Evolutionary conservation across 2,113 vertebrate genomes (phyloP).

Genomic region (Rhea pennata): DNA sequence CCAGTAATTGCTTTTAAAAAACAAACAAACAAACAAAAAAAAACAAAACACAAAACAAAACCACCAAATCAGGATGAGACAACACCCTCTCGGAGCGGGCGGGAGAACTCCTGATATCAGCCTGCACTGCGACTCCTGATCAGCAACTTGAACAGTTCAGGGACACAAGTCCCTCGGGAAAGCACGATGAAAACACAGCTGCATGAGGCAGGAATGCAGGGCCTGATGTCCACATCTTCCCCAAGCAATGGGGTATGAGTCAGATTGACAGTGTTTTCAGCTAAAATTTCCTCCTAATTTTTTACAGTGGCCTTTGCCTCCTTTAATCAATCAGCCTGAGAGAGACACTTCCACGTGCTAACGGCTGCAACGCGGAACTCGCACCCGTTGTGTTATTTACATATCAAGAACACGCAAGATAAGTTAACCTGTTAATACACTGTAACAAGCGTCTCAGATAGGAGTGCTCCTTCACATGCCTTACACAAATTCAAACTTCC

Average conservation of each 20-base stretch:
- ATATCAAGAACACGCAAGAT: neutral
- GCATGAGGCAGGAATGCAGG: neutral
- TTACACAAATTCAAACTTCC: slow-evolving; percentile 74
- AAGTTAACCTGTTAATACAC: neutral
- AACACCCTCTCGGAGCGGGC: accelerated
- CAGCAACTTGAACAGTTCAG: neutral
- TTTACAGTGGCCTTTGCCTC: slow-evolving; percentile 48
- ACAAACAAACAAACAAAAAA: too few relatives aligned
- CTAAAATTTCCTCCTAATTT: neutral
- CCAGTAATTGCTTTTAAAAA: neutral
- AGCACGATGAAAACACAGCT: neutral
- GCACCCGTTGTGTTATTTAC: neutral
- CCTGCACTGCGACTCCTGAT: neutral
- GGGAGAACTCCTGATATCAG: neutral
- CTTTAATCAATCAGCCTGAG: slow-evolving; percentile 1
- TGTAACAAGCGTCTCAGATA: neutral
- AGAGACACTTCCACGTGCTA: neutral
- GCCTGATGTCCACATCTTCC: neutral
- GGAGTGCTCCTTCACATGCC: slow-evolving; percentile 74
- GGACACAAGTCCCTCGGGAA: neutral
- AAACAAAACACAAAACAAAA: neutral
- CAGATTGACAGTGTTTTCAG: neutral
- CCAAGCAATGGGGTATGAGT: neutral
- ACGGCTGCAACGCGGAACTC: neutral
- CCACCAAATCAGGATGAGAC: neutral